Evolutionary conservation across 2,797 vertebrate genomes (phyloP).

Genomic region (Eremophila alpestris): DNA sequence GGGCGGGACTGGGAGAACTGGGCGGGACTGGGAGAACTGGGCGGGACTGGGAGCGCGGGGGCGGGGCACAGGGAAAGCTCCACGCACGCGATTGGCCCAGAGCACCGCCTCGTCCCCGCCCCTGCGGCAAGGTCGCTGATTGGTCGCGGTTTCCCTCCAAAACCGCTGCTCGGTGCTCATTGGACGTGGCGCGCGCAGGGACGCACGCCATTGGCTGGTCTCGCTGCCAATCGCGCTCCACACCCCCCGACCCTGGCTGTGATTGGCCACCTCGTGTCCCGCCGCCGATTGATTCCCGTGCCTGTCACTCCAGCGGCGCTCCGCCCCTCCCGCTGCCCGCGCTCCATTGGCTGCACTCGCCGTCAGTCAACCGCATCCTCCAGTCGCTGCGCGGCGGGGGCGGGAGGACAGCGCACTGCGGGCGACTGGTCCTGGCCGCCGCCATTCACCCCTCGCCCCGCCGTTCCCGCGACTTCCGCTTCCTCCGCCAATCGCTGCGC

Average conservation of each 20-base stretch:
- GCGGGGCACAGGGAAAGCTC: accelerated
- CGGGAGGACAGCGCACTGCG: accelerated
- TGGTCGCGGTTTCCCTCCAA: background rate
- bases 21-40: background rate
- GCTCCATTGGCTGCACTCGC: accelerated
- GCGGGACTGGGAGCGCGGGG: background rate
- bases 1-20: no score
- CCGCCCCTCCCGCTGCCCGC: accelerated
- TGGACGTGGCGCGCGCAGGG: accelerated
- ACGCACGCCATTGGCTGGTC: accelerated
- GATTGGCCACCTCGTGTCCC: background rate
- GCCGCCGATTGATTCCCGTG: background rate
- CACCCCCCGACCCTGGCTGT: accelerated
- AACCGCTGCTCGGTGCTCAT: accelerated
- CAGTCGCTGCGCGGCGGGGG: background rate
- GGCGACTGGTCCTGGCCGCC: accelerated
- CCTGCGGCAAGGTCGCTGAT: accelerated
- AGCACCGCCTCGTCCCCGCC: background rate
- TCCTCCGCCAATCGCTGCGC: background rate
- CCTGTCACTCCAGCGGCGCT: background rate
- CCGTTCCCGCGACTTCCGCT: background rate
- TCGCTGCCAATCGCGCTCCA: background rate
- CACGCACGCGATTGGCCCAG: background rate
- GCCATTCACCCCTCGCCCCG: background rate
- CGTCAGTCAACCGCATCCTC: accelerated